phyloP scores from a whole-genome alignment of 2,797 vertebrate genomes.

The Tauraco hartlaubi region DNA sequence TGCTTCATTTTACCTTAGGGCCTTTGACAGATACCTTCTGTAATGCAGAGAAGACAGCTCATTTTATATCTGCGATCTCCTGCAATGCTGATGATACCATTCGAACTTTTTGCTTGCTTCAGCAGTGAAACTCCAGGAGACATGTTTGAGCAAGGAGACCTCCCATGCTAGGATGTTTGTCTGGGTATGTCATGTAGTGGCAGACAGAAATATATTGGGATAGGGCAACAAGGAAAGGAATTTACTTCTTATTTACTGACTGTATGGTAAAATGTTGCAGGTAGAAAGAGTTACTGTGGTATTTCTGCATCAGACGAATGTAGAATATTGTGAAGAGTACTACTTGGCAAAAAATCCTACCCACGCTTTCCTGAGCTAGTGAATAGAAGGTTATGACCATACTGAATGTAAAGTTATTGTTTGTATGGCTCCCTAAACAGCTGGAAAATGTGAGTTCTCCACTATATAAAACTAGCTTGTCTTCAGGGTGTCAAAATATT shows the following conservation, averaged over 20 bases:
- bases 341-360: neutral
- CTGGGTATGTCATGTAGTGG: neutral
- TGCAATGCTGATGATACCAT: fast-evolving
- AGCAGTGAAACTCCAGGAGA: neutral
- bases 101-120: neutral
- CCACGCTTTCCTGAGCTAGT: fast-evolving
- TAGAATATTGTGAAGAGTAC: neutral
- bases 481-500: neutral
- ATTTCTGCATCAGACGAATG: neutral
- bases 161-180: neutral
- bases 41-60: neutral
- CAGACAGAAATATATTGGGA: neutral
- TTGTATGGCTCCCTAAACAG: neutral
- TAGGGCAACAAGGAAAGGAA: neutral
- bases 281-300: neutral
- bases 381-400: neutral
- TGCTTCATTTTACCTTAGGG: neutral
- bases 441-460: neutral
- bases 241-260: neutral
- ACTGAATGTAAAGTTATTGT: neutral
- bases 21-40: neutral
- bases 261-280: neutral
- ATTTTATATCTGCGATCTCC: neutral
- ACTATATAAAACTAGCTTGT: neutral
- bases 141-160: neutral